Percentiles rank a stretch among this genome's conserved stretches.
Conservation (phyloP, 2,797 vertebrate species). For the Gastrophryne carolinensis region DNA sequence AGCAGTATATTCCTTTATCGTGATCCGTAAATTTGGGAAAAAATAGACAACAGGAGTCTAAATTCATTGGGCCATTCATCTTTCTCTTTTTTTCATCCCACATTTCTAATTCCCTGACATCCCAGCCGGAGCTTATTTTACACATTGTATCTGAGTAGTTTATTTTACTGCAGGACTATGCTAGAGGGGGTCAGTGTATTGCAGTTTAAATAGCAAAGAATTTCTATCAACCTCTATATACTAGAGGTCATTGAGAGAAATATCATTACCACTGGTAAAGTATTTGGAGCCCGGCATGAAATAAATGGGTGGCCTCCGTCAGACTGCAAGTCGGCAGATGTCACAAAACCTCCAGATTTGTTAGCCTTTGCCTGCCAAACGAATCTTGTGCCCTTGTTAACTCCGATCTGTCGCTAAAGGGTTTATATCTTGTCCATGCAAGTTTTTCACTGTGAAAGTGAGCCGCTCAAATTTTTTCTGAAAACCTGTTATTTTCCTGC, state of each 20-base stretch:
- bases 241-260: slow-evolving; percentile 39
- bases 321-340: slow-evolving; percentile 29
- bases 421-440: not conserved
- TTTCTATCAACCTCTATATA: slow-evolving; percentile 34
- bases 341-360: slow-evolving; percentile 34
- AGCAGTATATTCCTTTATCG: no score
- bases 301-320: slow-evolving; percentile 34
- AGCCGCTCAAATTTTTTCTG: slow-evolving; percentile 11
- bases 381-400: slow-evolving; percentile 32
- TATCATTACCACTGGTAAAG: slow-evolving; percentile 31
- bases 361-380: slow-evolving; percentile 26
- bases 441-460: not conserved
- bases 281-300: slow-evolving; percentile 21
- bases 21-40: no score
- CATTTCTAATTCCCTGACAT: not conserved
- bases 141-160: not conserved
- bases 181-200: not conserved
- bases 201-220: slow-evolving; percentile 12
- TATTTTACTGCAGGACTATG: slow-evolving; percentile 19
- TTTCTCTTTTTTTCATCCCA: not conserved
- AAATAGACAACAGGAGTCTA: no score
- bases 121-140: not conserved
- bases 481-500: no score
- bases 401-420: not conserved
- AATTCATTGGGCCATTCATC: no score